Evolutionary conservation across 2,797 vertebrate genomes (phyloP).

Genomic region (Manis pentadactyla): DNA sequence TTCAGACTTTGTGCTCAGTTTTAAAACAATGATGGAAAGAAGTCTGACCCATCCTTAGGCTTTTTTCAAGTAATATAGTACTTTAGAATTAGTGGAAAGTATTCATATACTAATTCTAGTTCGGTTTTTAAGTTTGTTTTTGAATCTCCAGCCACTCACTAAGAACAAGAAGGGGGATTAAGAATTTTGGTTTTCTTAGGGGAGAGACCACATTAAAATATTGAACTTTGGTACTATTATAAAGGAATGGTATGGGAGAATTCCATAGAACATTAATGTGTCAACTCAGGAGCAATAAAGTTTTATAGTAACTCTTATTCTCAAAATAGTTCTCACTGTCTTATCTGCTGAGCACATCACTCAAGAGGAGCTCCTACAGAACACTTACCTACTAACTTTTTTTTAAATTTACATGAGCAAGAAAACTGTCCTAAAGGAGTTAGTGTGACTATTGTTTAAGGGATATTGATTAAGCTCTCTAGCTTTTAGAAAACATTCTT

Average conservation of each 20-base stretch:
- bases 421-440: neutral
- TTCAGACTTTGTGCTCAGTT: constrained; percentile 46
- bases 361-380: neutral
- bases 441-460: constrained; percentile 36
- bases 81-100: constrained; percentile 33
- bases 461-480: neutral
- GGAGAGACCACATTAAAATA: neutral
- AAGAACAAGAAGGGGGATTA: neutral
- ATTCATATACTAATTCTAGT: constrained; percentile 39
- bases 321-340: rapidly evolving
- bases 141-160: neutral
- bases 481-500: neutral
- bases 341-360: neutral
- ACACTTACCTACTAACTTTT: neutral
- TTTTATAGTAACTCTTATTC: constrained; percentile 9
- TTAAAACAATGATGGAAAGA: constrained; percentile 23
- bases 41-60: neutral
- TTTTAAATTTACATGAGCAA: neutral
- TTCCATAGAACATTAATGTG: neutral
- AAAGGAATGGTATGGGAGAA: constrained; percentile 45
- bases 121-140: neutral
- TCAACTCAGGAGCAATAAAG: neutral
- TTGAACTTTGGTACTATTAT: neutral
- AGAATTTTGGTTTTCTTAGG: constrained; percentile 45
- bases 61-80: constrained; percentile 51